Base-by-base conservation (phyloP, 2,113 vertebrate species). In the Halichoerus grypus region DNA sequence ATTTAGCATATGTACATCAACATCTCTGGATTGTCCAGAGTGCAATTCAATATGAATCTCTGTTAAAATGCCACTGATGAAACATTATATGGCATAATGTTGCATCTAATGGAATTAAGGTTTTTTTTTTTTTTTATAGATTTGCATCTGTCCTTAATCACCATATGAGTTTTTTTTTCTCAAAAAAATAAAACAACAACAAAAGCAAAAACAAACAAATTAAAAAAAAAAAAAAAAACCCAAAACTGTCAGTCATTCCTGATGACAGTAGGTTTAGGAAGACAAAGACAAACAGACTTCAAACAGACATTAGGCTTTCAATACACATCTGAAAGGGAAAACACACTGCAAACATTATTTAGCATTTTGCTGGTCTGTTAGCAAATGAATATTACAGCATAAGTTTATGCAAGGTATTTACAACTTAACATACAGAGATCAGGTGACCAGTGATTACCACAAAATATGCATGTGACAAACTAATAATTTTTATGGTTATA, bases 1-100 rank as follows among this genome's bases (percentile, higher is more conserved):
- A 88, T 92, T 89, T 93, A 91, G 88, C 96, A 97, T 95, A 97
- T 90, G 79, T 84, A 36, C 28, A 0, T 96, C 88, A 87, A 51
- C 42, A 92, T 95, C 88, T 97, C 39, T 86, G 87, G 61, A 92
- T 95, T 93, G 89, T 94, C 95, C 81, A 95, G 91, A 92, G 96
- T 89, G 42, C 67, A 85, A 36, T 97, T 97, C 61, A 12, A 82
- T 49, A 88, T 24, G 79, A 93, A 87, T 87, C 53, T 91, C 91
- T 69, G 74, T 95, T 93, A 95, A 96, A 84, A 19, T 88, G 21
- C 63, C 77, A 69, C 83, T 0, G 0, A 95, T 94, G 94, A 55
- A 87, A 87, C 51, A 87, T 63, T 82, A n/a, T 51, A 42, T 22
- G 85, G 33, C 18, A 77, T n/a, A 65, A 65, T 84, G 95, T 72